phyloP scores from a whole-genome alignment of 30 jellyfish, hydroid and myxozoan species.

The Rhopilema esculentum region DNA sequence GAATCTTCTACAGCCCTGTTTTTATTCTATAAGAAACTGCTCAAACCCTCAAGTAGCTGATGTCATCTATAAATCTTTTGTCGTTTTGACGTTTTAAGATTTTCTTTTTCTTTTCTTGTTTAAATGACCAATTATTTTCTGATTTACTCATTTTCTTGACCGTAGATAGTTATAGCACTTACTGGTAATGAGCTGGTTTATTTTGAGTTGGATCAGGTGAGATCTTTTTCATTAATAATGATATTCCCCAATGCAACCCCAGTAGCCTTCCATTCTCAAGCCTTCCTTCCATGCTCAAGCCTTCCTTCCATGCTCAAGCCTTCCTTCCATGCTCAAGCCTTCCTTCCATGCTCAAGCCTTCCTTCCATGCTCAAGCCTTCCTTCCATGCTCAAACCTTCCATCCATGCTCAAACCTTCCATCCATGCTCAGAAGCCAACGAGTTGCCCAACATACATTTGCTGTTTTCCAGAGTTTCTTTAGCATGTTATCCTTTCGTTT shows the following conservation, averaged over 20 bases:
- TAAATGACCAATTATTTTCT: background rate
- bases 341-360: too few species aligned
- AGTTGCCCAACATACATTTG: too few species aligned
- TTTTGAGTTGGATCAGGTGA: conserved; percentile 93
- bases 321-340: too few species aligned
- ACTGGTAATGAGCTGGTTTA: conserved; percentile 98
- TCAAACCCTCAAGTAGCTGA: background rate
- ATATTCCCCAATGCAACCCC: background rate
- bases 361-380: too few species aligned
- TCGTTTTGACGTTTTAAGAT: background rate
- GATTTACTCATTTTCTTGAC: background rate
- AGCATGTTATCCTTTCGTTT: background rate
- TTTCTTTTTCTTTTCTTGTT: background rate
- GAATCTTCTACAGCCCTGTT: too few species aligned
- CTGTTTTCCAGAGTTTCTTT: background rate
- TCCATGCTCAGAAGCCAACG: too few species aligned
- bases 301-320: too few species aligned
- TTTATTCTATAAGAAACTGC: background rate
- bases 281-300: too few species aligned
- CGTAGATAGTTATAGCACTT: conserved; percentile 90
- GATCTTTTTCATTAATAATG: background rate
- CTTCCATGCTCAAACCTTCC: too few species aligned
- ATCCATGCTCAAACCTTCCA: too few species aligned
- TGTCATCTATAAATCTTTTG: background rate
- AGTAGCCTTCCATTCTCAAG: too few species aligned